phyloP scores from a whole-genome alignment of 1,140 invertebrate species.

The Palaemon carinicauda region DNA sequence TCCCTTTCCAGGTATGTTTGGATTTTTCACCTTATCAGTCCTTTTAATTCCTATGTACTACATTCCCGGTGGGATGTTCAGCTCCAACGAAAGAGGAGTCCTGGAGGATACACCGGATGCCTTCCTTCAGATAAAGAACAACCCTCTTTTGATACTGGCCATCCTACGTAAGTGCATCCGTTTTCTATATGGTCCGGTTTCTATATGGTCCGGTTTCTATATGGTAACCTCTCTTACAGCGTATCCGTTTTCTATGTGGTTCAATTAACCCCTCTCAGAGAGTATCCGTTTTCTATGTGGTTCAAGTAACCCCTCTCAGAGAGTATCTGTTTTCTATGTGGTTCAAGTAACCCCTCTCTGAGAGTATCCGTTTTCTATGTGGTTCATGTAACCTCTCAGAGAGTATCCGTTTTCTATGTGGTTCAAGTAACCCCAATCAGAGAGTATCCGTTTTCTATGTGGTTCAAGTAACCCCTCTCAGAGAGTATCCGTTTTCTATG shows the following conservation, averaged over 20 bases:
- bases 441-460: not conserved
- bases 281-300: no score
- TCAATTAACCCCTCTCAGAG: not conserved
- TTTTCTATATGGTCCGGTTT: no score
- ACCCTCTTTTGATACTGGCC: not conserved
- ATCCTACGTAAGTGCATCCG: not conserved
- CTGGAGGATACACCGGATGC: conserved; percentile 38
- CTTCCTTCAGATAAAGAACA: conserved; percentile 42
- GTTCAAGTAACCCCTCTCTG: not conserved
- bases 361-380: not conserved
- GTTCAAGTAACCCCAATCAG: no score
- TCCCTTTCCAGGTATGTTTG: conserved; percentile 24
- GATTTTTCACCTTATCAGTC: conserved; percentile 18
- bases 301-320: not conserved
- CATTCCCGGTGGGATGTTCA: conserved; percentile 24
- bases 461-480: not conserved
- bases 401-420: no score
- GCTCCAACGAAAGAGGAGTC: conserved; percentile 31
- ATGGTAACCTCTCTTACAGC: not conserved
- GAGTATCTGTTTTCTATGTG: not conserved
- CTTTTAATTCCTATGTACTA: conserved; percentile 42
- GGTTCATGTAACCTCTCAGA: not conserved
- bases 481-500: not conserved
- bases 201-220: no score
- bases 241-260: not conserved